Conservation (phyloP, 1,140 invertebrate genomes). For the Phymastichus coffea region DNA sequence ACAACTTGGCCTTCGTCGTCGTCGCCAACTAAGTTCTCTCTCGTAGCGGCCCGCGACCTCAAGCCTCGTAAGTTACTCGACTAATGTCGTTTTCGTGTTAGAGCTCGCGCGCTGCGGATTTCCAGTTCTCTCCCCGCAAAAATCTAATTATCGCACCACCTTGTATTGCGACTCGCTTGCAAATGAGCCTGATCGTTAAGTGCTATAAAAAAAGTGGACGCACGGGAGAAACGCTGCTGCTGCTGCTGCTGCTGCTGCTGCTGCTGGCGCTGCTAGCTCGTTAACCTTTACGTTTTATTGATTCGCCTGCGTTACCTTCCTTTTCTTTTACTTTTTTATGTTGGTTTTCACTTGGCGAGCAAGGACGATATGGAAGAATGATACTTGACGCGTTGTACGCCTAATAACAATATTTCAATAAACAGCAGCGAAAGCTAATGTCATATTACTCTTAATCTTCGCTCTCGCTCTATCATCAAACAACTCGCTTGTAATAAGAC, state of each 20-base stretch:
- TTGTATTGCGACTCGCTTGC: slow-evolving; percentile 23
- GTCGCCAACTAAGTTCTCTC: slow-evolving; percentile 40
- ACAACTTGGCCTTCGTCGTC: slow-evolving; percentile 20
- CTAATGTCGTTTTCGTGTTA: slow-evolving; percentile 53
- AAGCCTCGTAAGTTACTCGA: slow-evolving; percentile 39
- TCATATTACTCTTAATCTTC: no score
- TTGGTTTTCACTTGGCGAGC: no score
- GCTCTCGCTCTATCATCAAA: no score
- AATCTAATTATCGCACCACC: slow-evolving; percentile 29
- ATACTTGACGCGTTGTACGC: background rate
- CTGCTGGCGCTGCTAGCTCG: no score
- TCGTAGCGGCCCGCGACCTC: background rate
- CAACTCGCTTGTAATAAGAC: no score
- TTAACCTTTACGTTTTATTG: slow-evolving; percentile 11
- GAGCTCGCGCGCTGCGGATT: slow-evolving; percentile 32
- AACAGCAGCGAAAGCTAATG: no score
- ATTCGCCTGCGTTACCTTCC: no score
- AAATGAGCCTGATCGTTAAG: slow-evolving; percentile 18
- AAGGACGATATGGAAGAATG: no score
- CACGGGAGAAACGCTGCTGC: background rate
- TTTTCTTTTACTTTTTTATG: no score
- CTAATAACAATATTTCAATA: no score
- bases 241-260: background rate
- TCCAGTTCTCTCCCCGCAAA: slow-evolving; percentile 22
- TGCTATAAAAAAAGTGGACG: slow-evolving; percentile 7